phyloP scores from a whole-genome alignment of 2,113 vertebrate species.

The Engraulis encrasicolus region DNA sequence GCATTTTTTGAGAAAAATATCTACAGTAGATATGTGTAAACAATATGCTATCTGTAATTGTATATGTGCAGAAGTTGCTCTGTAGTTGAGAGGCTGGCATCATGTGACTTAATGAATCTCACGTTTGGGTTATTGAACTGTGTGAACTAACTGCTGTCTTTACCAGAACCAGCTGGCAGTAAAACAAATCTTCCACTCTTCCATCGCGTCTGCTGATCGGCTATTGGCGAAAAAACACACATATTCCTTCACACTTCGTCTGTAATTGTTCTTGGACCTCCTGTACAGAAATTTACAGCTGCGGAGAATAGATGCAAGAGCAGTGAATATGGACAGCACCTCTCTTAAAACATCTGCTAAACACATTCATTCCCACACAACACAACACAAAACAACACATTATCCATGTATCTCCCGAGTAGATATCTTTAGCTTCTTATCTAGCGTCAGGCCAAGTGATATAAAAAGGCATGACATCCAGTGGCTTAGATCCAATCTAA shows the following conservation, averaged over 20 bases:
- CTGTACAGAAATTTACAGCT: neutral
- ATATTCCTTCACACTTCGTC: neutral
- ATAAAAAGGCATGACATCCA: slow-evolving; percentile 44
- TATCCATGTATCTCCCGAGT: slow-evolving; percentile 37
- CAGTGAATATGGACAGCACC: neutral
- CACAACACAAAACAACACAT: neutral
- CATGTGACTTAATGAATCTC: neutral
- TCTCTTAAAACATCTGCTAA: slow-evolving; percentile 46
- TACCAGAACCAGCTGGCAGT: neutral
- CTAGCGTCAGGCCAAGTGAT: slow-evolving; percentile 40
- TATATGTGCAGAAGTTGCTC: neutral
- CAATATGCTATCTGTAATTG: neutral
- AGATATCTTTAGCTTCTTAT: slow-evolving; percentile 41
- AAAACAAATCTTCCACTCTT: neutral
- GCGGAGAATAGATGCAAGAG: neutral
- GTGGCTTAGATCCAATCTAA: slow-evolving; percentile 26
- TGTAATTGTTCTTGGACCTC: slow-evolving; percentile 1
- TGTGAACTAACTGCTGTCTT: neutral
- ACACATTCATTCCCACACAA: slow-evolving; percentile 49
- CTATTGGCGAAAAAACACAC: neutral
- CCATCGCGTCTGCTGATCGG: too few species aligned
- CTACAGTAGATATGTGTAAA: neutral
- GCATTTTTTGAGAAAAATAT: too few species aligned
- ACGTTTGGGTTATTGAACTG: neutral
- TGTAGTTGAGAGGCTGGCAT: neutral